A percentile compares a stretch with the other conserved stretches of the same genome.
phyloP scores from a whole-genome alignment of 2,888 invertebrate species.

The Onchidella celtica region DNA sequence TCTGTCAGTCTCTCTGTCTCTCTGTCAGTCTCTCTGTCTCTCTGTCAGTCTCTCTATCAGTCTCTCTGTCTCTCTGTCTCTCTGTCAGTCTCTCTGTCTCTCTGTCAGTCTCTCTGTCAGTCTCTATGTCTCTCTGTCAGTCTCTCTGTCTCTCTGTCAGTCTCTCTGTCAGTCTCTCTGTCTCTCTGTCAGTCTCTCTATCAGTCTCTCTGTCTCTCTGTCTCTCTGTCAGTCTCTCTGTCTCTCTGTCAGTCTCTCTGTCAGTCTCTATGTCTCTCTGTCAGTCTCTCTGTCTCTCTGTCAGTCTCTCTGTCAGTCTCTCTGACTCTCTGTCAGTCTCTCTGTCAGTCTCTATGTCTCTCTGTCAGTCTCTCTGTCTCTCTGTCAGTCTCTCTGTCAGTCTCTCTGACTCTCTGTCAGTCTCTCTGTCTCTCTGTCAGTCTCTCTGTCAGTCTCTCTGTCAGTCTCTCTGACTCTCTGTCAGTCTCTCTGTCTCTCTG shows the following conservation, averaged over 20 bases:
- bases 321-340: no score
- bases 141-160: conserved; percentile 6
- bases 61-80: conserved; percentile 9
- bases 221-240: conserved; percentile 12
- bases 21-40: no score
- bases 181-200: not conserved
- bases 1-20: no score
- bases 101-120: not conserved
- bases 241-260: conserved; percentile 1
- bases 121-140: conserved; percentile 18
- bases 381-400: no score
- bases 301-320: no score
- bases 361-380: no score
- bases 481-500: conserved; percentile 14
- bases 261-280: conserved; percentile 6
- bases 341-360: no score
- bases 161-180: conserved; percentile 5
- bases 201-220: not conserved
- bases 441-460: not conserved
- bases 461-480: not conserved
- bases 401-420: no score
- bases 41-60: conserved; percentile 19
- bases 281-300: not conserved
- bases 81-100: not conserved
- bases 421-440: no score